These are phyloP conservation scores for Drosophila bunnanda DNA, from an alignment of 2,888 invertebrate genomes.

Conservation along the genomic window DNA sequence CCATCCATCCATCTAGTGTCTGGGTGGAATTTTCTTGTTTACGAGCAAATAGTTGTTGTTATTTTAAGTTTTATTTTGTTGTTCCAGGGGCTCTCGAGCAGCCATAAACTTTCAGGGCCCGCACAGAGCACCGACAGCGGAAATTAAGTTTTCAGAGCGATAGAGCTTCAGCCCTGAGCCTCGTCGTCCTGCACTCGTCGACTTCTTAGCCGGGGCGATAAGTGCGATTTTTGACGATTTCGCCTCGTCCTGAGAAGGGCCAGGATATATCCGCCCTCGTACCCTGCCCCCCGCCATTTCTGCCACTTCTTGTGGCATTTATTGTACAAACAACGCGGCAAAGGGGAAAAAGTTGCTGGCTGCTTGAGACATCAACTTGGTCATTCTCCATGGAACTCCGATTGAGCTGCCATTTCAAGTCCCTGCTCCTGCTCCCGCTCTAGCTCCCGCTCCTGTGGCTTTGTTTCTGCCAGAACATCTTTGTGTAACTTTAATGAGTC, in stretches of 20 bases:
- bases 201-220: constrained; percentile 69
- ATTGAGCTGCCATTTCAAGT: constrained; percentile 42
- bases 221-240: constrained; percentile 81
- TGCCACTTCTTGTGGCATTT: constrained; percentile 72
- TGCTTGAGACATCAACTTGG: constrained; percentile 51
- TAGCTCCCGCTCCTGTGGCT: constrained; percentile 19
- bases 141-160: constrained; percentile 73
- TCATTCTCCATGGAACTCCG: constrained; percentile 35
- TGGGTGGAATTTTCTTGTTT: constrained; percentile 80
- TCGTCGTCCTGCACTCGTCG: constrained; percentile 25
- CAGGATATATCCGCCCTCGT: constrained; percentile 36
- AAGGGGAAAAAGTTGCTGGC: constrained; percentile 33
- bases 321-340: constrained; percentile 52
- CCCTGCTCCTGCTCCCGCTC: constrained; percentile 35
- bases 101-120: constrained; percentile 63
- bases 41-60: constrained; percentile 80
- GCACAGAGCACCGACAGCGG: constrained; percentile 58
- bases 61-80: constrained; percentile 81
- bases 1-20: constrained; percentile 52
- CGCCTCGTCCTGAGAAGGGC: constrained; percentile 58
- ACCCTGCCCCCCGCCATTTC: constrained; percentile 9
- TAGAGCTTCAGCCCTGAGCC: constrained; percentile 13
- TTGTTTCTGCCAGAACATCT: constrained; percentile 40
- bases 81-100: constrained; percentile 69
- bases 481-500: constrained; percentile 70